Percentiles rank a stretch among this genome's conserved stretches.
Conservation (phyloP, 2,888 invertebrate genomes). For the Griposia aprilina region DNA sequence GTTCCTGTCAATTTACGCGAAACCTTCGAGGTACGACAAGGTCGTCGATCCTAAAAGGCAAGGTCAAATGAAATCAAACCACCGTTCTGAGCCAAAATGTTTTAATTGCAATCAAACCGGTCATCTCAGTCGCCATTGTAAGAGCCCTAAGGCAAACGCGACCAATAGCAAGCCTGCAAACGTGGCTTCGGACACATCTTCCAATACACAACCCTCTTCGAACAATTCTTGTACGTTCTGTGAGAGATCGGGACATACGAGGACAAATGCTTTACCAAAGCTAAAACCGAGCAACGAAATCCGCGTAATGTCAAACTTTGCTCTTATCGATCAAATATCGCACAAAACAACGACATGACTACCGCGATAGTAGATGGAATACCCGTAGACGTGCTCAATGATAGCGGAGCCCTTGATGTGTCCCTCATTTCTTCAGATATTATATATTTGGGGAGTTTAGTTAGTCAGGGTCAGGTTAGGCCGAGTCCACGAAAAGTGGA, state of each 20-base stretch:
- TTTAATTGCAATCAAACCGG: not conserved
- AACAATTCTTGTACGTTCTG: not conserved
- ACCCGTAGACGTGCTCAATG: conserved; percentile 60
- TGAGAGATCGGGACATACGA: too few species aligned
- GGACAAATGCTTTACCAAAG: too few species aligned
- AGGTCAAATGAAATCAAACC: conserved; percentile 1
- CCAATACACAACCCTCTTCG: not conserved
- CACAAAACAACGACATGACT: conserved; percentile 3
- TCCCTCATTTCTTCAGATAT: conserved; percentile 47
- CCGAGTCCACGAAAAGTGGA: conserved; percentile 31
- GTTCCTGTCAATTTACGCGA: conserved; percentile 51
- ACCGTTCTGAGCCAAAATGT: not conserved
- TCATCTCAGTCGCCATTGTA: conserved; percentile 3
- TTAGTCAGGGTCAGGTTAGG: conserved; percentile 53
- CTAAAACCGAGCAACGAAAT: not conserved
- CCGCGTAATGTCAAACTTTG: conserved; percentile 7
- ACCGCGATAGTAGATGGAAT: conserved; percentile 43
- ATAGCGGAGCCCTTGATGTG: conserved; percentile 57
- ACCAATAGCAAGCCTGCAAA: conserved; percentile 8
- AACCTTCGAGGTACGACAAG: not conserved
- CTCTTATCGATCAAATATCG: not conserved
- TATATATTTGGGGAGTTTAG: conserved; percentile 39
- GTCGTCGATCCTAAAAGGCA: not conserved
- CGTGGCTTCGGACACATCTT: not conserved
- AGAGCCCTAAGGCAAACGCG: not conserved